Percentiles rank a stretch among this genome's conserved stretches.
These are phyloP conservation scores for Melitaea cinxia DNA, from an alignment of 1,140 invertebrate genomes.

Conservation along the genomic window DNA sequence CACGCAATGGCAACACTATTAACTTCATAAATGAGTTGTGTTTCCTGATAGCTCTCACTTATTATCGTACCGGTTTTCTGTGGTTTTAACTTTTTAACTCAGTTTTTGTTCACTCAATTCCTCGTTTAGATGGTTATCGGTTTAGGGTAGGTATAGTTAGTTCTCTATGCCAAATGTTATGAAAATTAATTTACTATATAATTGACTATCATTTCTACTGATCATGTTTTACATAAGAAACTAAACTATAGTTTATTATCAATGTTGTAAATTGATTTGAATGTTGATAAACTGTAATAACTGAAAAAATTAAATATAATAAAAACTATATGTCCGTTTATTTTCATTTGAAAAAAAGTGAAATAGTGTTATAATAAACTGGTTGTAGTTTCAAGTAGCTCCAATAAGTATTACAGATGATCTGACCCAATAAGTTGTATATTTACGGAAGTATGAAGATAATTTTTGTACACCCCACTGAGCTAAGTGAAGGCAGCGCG, in stretches of 20 bases:
- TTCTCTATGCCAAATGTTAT: conserved; percentile 21
- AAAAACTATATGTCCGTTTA: too few species aligned
- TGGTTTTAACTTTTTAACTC: conserved; percentile 55
- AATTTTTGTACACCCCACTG: conserved; percentile 58
- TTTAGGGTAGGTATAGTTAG: too few species aligned
- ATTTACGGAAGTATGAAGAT: conserved; percentile 29
- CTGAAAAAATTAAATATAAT: too few species aligned
- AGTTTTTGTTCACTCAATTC: conserved; percentile 47
- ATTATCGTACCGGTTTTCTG: conserved; percentile 44
- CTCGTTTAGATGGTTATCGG: conserved; percentile 31
- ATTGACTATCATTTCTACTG: too few species aligned
- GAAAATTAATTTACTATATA: not conserved
- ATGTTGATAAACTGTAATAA: too few species aligned
- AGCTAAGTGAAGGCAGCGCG: conserved; percentile 73
- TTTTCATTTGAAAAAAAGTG: too few species aligned
- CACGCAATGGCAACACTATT: conserved; percentile 70
- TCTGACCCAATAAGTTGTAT: conserved; percentile 11
- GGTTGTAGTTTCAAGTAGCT: not conserved
- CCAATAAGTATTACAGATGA: not conserved
- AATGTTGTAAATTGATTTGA: too few species aligned
- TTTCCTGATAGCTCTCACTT: conserved; percentile 59
- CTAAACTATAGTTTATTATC: too few species aligned
- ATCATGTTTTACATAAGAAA: too few species aligned
- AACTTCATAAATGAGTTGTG: conserved; percentile 66
- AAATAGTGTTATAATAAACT: too few species aligned